Percentiles rank a stretch among this genome's conserved stretches.
phyloP scores from a whole-genome alignment of 2,888 invertebrate species.

The Protonemura montana region DNA sequence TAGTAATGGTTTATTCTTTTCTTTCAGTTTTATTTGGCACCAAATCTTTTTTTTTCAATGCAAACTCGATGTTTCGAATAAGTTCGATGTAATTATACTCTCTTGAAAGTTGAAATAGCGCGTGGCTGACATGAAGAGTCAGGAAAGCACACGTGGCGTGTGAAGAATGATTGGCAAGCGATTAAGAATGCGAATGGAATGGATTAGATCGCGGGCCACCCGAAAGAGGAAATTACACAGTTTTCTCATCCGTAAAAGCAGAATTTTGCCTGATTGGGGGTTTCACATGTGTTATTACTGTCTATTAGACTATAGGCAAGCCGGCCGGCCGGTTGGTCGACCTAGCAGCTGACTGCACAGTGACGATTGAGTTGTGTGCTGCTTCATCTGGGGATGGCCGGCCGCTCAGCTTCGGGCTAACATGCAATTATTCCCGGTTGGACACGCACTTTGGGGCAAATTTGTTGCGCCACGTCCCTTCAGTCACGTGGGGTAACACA shows the following conservation, averaged over 20 bases:
- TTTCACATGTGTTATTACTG: background rate
- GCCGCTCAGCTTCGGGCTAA: background rate
- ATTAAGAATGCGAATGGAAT: background rate
- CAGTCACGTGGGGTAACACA: background rate
- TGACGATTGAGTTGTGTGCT: background rate
- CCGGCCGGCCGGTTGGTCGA: background rate
- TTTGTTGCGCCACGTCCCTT: background rate
- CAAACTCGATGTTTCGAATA: background rate
- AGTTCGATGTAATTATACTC: background rate
- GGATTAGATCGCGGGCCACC: background rate
- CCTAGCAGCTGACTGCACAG: background rate
- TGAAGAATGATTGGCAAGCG: background rate
- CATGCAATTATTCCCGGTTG: background rate
- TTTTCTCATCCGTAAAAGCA: background rate
- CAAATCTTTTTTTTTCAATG: constrained; percentile 1
- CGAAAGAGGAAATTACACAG: background rate
- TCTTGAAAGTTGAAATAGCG: background rate
- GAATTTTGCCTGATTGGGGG: background rate
- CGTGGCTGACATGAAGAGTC: background rate
- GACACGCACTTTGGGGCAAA: constrained; percentile 5
- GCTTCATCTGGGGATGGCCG: background rate
- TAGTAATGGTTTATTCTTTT: background rate
- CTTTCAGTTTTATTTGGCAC: background rate
- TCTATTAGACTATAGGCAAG: background rate
- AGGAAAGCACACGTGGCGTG: background rate